Conservation (phyloP, 2,888 invertebrate species). For the Tinea trinotella region DNA sequence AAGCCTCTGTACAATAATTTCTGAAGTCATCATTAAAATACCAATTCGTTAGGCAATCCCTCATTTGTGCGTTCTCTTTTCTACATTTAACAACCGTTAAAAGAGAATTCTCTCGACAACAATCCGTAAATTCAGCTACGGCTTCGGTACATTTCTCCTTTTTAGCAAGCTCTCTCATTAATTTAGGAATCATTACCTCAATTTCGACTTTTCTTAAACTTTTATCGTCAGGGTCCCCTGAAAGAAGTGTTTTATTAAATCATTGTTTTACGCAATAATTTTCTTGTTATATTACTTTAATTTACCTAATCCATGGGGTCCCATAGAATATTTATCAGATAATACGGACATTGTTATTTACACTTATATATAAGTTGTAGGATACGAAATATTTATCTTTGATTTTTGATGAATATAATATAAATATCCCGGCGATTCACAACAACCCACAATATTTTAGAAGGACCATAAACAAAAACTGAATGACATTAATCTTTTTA, state of each 20-base stretch:
- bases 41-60: slow-evolving; percentile 82
- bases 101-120: slow-evolving; percentile 79
- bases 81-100: slow-evolving; percentile 84
- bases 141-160: slow-evolving; percentile 82
- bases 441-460: too few species aligned
- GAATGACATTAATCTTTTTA: too few species aligned
- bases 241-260: slow-evolving; percentile 26
- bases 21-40: slow-evolving; percentile 83
- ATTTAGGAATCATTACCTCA: slow-evolving; percentile 90
- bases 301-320: slow-evolving; percentile 73
- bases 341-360: slow-evolving; percentile 39
- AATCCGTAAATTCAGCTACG: slow-evolving; percentile 79
- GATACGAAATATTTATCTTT: too few species aligned
- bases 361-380: too few species aligned
- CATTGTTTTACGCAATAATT: not conserved
- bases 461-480: too few species aligned
- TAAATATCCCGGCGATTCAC: too few species aligned
- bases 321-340: slow-evolving; percentile 51
- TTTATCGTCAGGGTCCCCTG: slow-evolving; percentile 89
- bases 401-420: too few species aligned
- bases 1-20: slow-evolving; percentile 81
- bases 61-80: slow-evolving; percentile 77
- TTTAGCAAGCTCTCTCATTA: slow-evolving; percentile 87
- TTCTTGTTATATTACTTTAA: not conserved
- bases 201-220: slow-evolving; percentile 89